Conservation (phyloP, 2,797 vertebrate genomes). For the Oreochromis mossambicus region DNA sequence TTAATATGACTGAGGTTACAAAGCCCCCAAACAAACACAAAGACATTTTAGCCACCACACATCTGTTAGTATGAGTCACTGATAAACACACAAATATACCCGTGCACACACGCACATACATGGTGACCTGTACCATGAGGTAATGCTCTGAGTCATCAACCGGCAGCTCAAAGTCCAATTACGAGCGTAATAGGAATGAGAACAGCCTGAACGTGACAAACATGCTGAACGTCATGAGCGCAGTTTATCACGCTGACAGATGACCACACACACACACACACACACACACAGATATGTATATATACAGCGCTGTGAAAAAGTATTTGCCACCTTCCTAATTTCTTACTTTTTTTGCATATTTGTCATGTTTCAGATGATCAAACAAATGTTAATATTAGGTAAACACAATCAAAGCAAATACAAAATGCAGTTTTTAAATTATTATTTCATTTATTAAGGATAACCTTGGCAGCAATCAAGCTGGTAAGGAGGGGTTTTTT, state of each 20-base stretch:
- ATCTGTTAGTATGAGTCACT: conserved; percentile 30
- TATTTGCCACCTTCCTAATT: background rate
- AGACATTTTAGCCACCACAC: background rate
- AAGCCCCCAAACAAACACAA: background rate
- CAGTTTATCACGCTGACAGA: conserved; percentile 34
- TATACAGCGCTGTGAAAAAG: background rate
- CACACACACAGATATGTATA: background rate
- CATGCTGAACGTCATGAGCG: conserved; percentile 48
- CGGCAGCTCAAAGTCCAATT: conserved; percentile 65
- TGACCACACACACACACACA: background rate
- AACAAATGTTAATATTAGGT: background rate
- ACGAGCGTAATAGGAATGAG: conserved; percentile 62
- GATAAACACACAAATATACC: background rate
- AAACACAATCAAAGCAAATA: background rate
- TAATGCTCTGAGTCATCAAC: conserved; percentile 76
- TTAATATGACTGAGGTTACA: background rate
- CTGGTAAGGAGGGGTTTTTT: accelerated
- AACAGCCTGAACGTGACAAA: conserved; percentile 41
- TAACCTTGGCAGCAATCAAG: background rate
- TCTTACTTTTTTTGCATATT: background rate
- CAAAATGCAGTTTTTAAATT: background rate
- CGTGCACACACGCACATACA: background rate
- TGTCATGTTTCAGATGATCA: background rate
- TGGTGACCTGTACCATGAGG: conserved; percentile 65
- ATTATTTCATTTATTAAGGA: background rate